Base-by-base conservation (phyloP, 2,888 invertebrate genomes). In the Melanotus villosus region DNA sequence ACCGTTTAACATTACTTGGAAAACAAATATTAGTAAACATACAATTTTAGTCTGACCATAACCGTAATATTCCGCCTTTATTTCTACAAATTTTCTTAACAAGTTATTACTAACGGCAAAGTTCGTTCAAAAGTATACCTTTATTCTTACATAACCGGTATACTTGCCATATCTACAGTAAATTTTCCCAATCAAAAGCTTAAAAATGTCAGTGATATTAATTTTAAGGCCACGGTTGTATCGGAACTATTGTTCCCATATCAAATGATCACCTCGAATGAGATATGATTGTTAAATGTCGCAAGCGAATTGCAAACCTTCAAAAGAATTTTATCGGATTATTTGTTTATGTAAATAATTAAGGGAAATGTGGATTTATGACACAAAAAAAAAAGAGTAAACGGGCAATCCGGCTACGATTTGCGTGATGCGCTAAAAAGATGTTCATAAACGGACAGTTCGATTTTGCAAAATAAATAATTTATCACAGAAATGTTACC, bases 161-260 rank as follows among this genome's bases (percentile, higher is more conserved):
- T 62, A 38, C 62, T 23, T 65, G 45, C 57, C 41, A 34, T 65
- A 65, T 70, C 72, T 75, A 73, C 75, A 73, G 75, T 75, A 75
- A 73, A 73, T 66, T 71, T 71, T 64, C 66, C 68, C 65, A 68
- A 69, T 74, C 66, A 71, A 75, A 74, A 74, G 68, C 52, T 71
- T 69, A 70, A 71, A 73, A 73, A 71, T 60, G 59, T 66, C 68
- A 71, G 54, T 65, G 72, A 74, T 76, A 74, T 75, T 70, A 70
- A 70, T 68, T 68, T 76, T 78, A 78, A 78, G 78, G 78, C 78
- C 78, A 78, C 78, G 74, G 73, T 77, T 77, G 73, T 73, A 72
- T 73, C 57, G 76, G 77, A 78, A 76, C 76, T 52, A 36, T 68
- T 65, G 75, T 76, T 77, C 76, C 76, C 73, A 70, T 52, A 71